These are phyloP conservation scores for Ptyas mucosa DNA, from an alignment of 2,113 vertebrate genomes.

Conservation along the genomic window DNA sequence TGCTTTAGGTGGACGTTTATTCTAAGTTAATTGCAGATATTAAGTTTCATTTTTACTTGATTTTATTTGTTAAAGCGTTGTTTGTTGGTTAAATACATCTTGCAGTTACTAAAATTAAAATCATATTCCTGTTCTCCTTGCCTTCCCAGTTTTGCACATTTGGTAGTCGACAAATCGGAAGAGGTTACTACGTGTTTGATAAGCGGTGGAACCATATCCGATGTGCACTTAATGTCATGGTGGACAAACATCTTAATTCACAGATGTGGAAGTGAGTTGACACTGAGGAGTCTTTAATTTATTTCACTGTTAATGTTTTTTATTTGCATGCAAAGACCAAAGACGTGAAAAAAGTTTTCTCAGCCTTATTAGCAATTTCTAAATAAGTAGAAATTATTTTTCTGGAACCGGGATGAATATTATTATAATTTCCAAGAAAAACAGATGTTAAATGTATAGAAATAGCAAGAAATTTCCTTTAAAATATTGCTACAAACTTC, in stretches of 20 bases:
- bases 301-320: not conserved
- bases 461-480: not conserved
- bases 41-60: not conserved
- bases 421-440: not conserved
- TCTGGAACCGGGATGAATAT: not conserved
- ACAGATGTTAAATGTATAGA: not conserved
- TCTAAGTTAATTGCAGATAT: not conserved
- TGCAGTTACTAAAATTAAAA: not conserved
- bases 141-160: constrained; percentile 92
- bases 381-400: not conserved
- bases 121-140: constrained; percentile 49
- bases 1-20: not conserved
- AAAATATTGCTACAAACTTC: not conserved
- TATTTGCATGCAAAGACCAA: not conserved
- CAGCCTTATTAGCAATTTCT: not conserved
- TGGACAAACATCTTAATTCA: constrained; percentile 95
- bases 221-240: constrained; percentile 89
- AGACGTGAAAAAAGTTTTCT: not conserved
- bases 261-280: constrained; percentile 96
- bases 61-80: not conserved
- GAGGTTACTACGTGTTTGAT: constrained; percentile 91
- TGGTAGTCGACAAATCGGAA: constrained; percentile 92
- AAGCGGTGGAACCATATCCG: constrained; percentile 91
- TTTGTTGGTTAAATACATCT: not conserved
- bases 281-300: not conserved